Percentiles rank a stretch among this genome's conserved stretches.
Conservation (phyloP, 2,113 vertebrate species). For the Orientallactaga bullata region DNA sequence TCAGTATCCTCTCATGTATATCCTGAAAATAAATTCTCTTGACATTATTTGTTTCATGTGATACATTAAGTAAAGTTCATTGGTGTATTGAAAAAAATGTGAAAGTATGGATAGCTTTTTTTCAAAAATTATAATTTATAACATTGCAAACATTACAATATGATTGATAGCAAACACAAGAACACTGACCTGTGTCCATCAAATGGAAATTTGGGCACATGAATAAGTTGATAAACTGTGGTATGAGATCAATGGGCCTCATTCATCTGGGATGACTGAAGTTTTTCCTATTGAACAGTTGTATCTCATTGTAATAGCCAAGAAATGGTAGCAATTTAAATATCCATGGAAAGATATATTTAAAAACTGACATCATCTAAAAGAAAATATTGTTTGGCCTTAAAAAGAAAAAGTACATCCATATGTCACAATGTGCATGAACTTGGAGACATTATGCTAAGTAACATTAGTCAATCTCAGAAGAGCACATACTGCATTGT, state of each 20-base stretch:
- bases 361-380: neutral
- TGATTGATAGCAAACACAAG: neutral
- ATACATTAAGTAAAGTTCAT: neutral
- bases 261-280: neutral
- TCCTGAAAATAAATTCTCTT: neutral
- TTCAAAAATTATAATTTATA: neutral
- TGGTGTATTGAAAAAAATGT: neutral
- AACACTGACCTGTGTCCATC: neutral
- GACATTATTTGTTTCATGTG: neutral
- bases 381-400: neutral
- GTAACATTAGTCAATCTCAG: neutral
- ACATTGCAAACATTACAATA: neutral
- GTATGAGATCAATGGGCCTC: neutral
- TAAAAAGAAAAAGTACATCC: neutral
- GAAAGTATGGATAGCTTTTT: neutral
- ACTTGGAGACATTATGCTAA: neutral
- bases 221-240: neutral
- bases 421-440: neutral
- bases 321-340: neutral
- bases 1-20: neutral
- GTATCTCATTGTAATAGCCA: neutral
- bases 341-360: neutral
- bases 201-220: neutral
- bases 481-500: neutral
- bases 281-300: neutral